Conservation (phyloP, 2,888 invertebrate genomes). For the Caradrina clavipalpis region DNA sequence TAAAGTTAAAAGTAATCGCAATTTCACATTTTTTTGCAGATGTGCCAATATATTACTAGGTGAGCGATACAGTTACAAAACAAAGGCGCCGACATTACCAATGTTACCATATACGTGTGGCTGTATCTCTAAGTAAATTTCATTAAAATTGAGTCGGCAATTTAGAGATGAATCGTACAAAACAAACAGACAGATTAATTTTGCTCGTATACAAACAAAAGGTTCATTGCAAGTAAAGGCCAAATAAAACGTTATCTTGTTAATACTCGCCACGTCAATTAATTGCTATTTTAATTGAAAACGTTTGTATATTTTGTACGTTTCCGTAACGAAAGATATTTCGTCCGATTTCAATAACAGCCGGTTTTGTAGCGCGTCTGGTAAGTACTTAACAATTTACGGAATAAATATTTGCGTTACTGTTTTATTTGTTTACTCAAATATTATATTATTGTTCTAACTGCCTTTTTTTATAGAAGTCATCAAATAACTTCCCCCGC, state of each 20-base stretch:
- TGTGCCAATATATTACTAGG: too few species aligned
- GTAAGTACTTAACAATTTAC: constrained; percentile 7
- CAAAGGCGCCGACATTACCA: not conserved
- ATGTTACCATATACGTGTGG: not conserved
- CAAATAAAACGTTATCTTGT: constrained; percentile 38
- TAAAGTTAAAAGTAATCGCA: too few species aligned
- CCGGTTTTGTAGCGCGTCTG: not conserved
- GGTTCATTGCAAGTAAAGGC: constrained; percentile 1
- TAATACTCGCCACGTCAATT: constrained; percentile 12
- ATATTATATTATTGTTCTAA: too few species aligned
- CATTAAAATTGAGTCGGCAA: not conserved
- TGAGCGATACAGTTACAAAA: too few species aligned
- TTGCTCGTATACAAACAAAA: not conserved
- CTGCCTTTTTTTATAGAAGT: too few species aligned
- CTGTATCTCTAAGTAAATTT: not conserved
- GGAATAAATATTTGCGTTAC: not conserved
- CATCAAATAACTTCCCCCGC: too few species aligned
- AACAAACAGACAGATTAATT: constrained; percentile 1
- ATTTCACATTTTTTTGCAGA: too few species aligned
- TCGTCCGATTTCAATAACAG: constrained; percentile 29
- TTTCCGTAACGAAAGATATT: constrained; percentile 9
- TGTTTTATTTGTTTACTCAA: not conserved
- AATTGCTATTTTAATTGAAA: constrained; percentile 46
- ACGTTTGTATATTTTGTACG: constrained; percentile 21
- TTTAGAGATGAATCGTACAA: not conserved